Base-by-base conservation (phyloP, 1,140 invertebrate genomes). In the Diorhabda elongata region DNA sequence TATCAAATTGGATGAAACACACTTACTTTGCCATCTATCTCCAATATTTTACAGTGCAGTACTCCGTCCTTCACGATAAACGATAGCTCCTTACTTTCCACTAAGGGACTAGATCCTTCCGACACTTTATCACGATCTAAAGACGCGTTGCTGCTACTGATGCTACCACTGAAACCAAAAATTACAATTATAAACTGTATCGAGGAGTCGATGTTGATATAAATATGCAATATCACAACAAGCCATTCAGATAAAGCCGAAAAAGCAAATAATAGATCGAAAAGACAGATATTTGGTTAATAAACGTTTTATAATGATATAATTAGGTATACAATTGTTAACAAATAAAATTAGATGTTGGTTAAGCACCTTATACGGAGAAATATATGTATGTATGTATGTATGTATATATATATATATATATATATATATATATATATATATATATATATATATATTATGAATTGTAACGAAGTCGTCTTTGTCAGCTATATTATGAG, bases 21-120 rank as follows among this genome's bases (percentile, higher is more conserved):
- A 72, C 78, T 83, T 80, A 92, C 91, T 86, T 92, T 92, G 76
- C 91, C 90, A 81, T 93, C 91, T 69, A 91, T 85, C 77, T 91
- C 86, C 58, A 91, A 89, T 73, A 92, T 89, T 83, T 95, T 95
- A 74, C 92, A 89, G 73, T 90, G 87, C 66, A 95, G 84, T 69
- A 85, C 86, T 58, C 93, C 92, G 81, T 94, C 89, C 69, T 84
- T 81, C 61, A 84, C 80, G 47, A 83, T 78, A n/a, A 78, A 76
- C 67, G 72, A 71, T 56, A 76, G 75, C 41, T 81, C 78, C 61
- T 81, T 80, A 47, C 79, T 76, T 7, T 67, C 66, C 8, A 75
- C 64, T 44, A 66, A 43, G 26, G 69, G 67, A 44, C 64, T 68
- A 58, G 69, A 68, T 67, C 72, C 67, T 44, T 59, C 47, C 76